phyloP scores from a whole-genome alignment of 2,113 vertebrate genomes.

The Lampris incognitus region DNA sequence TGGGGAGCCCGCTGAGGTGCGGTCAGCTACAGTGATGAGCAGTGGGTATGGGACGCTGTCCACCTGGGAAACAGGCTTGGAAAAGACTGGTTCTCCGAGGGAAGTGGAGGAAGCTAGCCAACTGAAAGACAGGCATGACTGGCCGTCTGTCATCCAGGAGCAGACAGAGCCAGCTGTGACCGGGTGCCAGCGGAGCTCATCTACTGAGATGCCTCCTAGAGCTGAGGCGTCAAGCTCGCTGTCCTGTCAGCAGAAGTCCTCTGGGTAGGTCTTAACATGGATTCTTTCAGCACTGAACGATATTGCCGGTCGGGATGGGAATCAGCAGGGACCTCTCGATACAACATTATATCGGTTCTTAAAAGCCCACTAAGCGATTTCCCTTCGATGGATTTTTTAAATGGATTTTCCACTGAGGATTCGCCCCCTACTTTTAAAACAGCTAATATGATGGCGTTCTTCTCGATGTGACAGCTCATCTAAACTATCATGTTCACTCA shows the following conservation, averaged over 20 bases:
- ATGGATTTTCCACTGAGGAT: no score
- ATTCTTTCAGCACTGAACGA: no score
- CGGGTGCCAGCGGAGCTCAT: constrained; percentile 32
- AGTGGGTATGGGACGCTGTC: constrained; percentile 90
- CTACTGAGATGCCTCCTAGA: constrained; percentile 5
- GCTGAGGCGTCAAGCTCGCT: constrained; percentile 4
- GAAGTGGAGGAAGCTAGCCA: constrained; percentile 15
- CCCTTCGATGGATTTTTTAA: no score
- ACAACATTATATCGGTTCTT: no score
- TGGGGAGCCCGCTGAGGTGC: constrained; percentile 64
- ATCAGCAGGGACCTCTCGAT: no score
- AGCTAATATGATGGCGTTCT: no score
- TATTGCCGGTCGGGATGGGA: background rate
- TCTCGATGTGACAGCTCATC: no score
- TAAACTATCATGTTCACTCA: no score
- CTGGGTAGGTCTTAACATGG: constrained; percentile 47
- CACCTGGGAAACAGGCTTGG: constrained; percentile 74
- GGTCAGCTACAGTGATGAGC: constrained; percentile 78
- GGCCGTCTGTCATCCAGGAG: constrained; percentile 47
- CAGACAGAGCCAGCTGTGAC: constrained; percentile 17
- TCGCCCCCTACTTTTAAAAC: no score
- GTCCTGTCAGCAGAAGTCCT: constrained; percentile 60
- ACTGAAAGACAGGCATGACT: constrained; percentile 35
- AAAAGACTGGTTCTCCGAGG: constrained; percentile 25
- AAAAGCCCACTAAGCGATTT: no score